Evolutionary conservation across 2,113 vertebrate genomes (phyloP).

Genomic region (Misgurnus mizolepis): DNA sequence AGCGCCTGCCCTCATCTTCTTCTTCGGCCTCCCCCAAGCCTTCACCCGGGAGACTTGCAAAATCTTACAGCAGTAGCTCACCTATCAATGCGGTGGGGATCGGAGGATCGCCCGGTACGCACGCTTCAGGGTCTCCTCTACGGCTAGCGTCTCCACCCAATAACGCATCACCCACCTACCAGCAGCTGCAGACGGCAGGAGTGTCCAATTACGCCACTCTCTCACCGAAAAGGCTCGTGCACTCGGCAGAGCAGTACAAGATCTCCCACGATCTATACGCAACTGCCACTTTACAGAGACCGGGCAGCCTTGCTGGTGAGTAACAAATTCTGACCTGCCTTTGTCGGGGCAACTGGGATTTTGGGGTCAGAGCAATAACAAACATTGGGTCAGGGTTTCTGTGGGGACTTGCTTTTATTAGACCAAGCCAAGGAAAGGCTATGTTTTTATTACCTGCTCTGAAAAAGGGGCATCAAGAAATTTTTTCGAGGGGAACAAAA

Average conservation of each 20-base stretch:
- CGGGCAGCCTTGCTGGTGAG: conserved; percentile 93
- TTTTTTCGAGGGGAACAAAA: background rate
- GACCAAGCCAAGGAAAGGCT: background rate
- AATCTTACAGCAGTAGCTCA: conserved; percentile 94
- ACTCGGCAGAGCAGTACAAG: conserved; percentile 94
- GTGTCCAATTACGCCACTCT: conserved; percentile 95
- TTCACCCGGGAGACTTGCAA: conserved; percentile 89
- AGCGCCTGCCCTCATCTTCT: conserved; percentile 80
- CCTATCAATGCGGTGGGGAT: conserved; percentile 83
- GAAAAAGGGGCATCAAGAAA: background rate
- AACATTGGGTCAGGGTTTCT: background rate
- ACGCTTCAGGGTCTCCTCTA: conserved; percentile 78
- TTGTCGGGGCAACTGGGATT: conserved; percentile 17
- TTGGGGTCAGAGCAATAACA: background rate
- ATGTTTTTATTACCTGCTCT: background rate
- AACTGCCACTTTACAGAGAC: conserved; percentile 92
- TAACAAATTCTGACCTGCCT: conserved; percentile 14
- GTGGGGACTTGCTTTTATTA: background rate
- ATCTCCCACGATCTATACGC: conserved; percentile 94
- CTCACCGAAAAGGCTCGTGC: conserved; percentile 94
- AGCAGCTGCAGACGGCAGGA: conserved; percentile 85
- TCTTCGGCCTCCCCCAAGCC: conserved; percentile 92
- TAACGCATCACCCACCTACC: conserved; percentile 82
- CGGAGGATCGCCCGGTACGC: conserved; percentile 78
- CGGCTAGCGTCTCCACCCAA: conserved; percentile 88